These are phyloP conservation scores for Punctoribates punctum DNA, from an alignment of 2,888 invertebrate genomes.

Conservation along the genomic window DNA sequence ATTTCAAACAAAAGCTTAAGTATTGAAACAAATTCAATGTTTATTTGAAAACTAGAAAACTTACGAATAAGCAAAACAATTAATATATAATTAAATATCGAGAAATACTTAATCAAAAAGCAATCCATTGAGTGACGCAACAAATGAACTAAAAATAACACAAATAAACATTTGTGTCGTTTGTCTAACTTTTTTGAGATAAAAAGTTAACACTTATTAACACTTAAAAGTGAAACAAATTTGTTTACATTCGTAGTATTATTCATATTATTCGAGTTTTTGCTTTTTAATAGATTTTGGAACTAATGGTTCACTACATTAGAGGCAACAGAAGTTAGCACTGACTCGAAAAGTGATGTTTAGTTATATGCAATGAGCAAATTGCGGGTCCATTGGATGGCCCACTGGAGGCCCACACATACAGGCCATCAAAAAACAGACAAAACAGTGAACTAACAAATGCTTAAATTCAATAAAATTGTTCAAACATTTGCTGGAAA, in stretches of 20 bases:
- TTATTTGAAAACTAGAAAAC: neutral
- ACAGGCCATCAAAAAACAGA: neutral
- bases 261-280: neutral
- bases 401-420: slow-evolving; percentile 20
- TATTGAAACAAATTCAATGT: neutral
- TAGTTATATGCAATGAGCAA: neutral
- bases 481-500: neutral
- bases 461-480: slow-evolving; percentile 12
- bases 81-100: neutral
- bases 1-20: neutral
- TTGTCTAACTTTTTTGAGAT: neutral
- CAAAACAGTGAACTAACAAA: neutral
- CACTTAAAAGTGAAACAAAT: neutral
- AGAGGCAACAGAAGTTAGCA: slow-evolving; percentile 3
- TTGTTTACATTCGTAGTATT: slow-evolving; percentile 14
- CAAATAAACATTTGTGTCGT: neutral
- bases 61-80: slow-evolving; percentile 1
- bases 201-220: neutral
- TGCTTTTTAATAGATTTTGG: neutral
- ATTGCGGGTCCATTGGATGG: too few species aligned
- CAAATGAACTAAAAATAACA: neutral
- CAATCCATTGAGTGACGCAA: neutral
- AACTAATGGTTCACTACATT: neutral
- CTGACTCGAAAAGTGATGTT: neutral
- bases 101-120: neutral